Evolutionary conservation across 2,113 vertebrate genomes (phyloP).

Genomic region (Etia nguti): DNA sequence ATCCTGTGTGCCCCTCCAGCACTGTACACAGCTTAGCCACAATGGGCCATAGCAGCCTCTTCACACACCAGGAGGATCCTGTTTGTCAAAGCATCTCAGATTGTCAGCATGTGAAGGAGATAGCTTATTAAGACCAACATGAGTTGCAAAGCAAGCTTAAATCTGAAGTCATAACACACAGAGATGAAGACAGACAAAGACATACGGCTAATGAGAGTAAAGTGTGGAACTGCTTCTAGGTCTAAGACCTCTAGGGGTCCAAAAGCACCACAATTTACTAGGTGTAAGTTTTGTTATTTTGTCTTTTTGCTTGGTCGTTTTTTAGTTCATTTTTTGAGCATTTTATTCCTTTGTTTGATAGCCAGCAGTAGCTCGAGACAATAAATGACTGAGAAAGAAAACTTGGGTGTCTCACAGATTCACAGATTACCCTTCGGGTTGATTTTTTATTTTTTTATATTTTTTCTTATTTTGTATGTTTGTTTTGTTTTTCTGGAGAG

Average conservation of each 20-base stretch:
- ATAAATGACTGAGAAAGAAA: neutral
- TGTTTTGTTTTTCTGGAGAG: neutral
- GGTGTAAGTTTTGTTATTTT: neutral
- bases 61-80: constrained; percentile 37
- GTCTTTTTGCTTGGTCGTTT: neutral
- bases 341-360: neutral
- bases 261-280: neutral
- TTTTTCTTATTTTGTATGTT: neutral
- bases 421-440: neutral
- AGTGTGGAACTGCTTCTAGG: neutral
- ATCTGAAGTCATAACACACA: neutral
- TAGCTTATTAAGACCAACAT: neutral
- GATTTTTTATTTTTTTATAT: neutral
- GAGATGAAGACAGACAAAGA: neutral
- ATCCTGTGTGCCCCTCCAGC: constrained; percentile 45
- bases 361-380: neutral
- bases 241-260: neutral
- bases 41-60: constrained; percentile 11
- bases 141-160: neutral
- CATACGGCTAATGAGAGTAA: neutral
- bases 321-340: neutral
- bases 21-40: constrained; percentile 5
- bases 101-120: constrained; percentile 3
- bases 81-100: constrained; percentile 31
- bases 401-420: neutral